Percentiles rank a stretch among this genome's conserved stretches.
These are phyloP conservation scores for Oophaga pumilio DNA, from an alignment of 2,113 vertebrate genomes.

Conservation along the genomic window DNA sequence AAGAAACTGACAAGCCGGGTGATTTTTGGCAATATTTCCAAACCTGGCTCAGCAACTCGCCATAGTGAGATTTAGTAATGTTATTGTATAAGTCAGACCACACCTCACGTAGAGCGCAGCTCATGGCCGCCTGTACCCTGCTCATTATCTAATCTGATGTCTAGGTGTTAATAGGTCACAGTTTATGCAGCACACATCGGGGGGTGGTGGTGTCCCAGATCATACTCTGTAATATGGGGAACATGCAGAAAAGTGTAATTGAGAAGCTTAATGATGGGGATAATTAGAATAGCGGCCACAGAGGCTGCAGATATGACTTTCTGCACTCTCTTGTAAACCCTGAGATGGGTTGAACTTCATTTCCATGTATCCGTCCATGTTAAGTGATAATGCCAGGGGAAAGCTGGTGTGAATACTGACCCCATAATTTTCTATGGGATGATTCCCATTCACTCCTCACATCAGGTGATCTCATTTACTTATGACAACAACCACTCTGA, in stretches of 20 bases:
- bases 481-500: not conserved
- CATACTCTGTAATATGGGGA: not conserved
- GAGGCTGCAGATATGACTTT: not conserved
- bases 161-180: slow-evolving; percentile 48
- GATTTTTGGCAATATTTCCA: slow-evolving; percentile 30
- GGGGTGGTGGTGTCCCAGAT: not conserved
- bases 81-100: slow-evolving; percentile 48
- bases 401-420: no score
- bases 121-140: not conserved
- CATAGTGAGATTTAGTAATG: slow-evolving; percentile 42
- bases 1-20: slow-evolving; percentile 51
- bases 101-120: slow-evolving; percentile 12
- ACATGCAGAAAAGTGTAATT: slow-evolving; percentile 1
- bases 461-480: not conserved
- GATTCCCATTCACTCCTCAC: no score
- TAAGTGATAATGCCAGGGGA: no score
- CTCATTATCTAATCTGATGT: slow-evolving; percentile 51
- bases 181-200: slow-evolving; percentile 24
- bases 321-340: not conserved
- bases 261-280: not conserved
- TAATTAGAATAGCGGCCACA: no score
- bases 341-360: not conserved
- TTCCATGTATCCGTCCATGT: no score
- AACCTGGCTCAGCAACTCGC: slow-evolving; percentile 41
- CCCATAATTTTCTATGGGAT: no score